These are phyloP conservation scores for Neoascia interrupta DNA, from an alignment of 2,888 invertebrate species.

Conservation along the genomic window DNA sequence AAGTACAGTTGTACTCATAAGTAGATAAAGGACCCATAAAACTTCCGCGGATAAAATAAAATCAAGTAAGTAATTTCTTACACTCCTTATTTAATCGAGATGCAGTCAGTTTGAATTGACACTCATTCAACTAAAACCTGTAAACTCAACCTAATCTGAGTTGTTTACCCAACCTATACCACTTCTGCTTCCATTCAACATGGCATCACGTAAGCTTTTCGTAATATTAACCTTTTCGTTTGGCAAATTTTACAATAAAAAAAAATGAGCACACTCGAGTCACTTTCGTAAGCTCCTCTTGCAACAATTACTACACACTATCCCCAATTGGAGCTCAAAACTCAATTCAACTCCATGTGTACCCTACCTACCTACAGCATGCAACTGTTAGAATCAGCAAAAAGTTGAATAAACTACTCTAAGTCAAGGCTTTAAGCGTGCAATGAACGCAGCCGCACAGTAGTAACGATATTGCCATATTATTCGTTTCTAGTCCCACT, in stretches of 20 bases:
- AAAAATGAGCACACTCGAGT: constrained; percentile 13
- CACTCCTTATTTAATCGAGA: too few relatives aligned
- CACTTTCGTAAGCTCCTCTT: constrained; percentile 60
- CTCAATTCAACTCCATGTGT: background rate
- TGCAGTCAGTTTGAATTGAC: too few relatives aligned
- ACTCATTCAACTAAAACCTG: background rate
- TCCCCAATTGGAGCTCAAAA: constrained; percentile 24
- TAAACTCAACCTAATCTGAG: background rate
- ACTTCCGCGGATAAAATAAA: too few relatives aligned
- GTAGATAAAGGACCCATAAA: too few relatives aligned
- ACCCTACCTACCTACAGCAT: constrained; percentile 23
- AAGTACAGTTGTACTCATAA: too few relatives aligned
- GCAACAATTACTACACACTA: constrained; percentile 31
- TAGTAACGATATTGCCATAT: too few relatives aligned
- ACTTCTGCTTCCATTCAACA: constrained; percentile 31
- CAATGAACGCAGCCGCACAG: constrained; percentile 52
- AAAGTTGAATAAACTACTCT: constrained; percentile 67
- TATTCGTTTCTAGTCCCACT: too few relatives aligned
- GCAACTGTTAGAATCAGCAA: constrained; percentile 53
- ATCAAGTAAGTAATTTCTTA: too few relatives aligned
- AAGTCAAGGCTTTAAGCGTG: constrained; percentile 66
- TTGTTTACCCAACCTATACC: constrained; percentile 17
- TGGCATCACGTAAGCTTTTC: constrained; percentile 24
- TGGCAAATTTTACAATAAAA: constrained; percentile 20
- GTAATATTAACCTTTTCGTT: constrained; percentile 51